These are phyloP conservation scores for Dinocampus coccinellae DNA, from an alignment of 2,888 invertebrate species.

Conservation along the genomic window DNA sequence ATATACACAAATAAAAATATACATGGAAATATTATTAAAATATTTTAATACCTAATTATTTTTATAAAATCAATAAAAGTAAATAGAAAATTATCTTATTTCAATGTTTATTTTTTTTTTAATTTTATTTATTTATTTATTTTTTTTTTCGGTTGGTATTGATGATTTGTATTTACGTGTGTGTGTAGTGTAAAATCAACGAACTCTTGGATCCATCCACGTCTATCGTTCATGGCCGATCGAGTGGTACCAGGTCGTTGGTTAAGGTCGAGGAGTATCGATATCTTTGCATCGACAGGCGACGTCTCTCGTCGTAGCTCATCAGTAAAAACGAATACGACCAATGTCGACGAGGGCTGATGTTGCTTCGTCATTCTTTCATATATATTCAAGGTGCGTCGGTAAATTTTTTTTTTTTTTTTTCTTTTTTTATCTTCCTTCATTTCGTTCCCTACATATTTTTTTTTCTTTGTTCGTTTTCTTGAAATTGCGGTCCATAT, in stretches of 20 bases:
- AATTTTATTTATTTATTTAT: no score
- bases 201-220: background rate
- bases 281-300: slow-evolving; percentile 63
- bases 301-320: slow-evolving; percentile 63
- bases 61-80: no score
- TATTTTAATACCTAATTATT: no score
- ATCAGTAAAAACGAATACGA: slow-evolving; percentile 60
- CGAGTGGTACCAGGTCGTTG: slow-evolving; percentile 42
- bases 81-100: no score
- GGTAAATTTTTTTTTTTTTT: background rate
- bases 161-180: background rate
- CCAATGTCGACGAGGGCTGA: slow-evolving; percentile 34
- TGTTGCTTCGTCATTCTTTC: slow-evolving; percentile 61
- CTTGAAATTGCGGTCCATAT: background rate
- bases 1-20: no score
- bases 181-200: background rate
- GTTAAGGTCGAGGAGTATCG: slow-evolving; percentile 60
- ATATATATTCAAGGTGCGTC: background rate
- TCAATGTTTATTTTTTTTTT: no score
- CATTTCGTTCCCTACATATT: no score
- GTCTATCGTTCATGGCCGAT: background rate
- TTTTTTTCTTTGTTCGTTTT: background rate
- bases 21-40: background rate
- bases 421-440: background rate
- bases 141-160: no score